phyloP scores from a whole-genome alignment of 2,797 vertebrate genomes.

The Euphonia xanthogaster region DNA sequence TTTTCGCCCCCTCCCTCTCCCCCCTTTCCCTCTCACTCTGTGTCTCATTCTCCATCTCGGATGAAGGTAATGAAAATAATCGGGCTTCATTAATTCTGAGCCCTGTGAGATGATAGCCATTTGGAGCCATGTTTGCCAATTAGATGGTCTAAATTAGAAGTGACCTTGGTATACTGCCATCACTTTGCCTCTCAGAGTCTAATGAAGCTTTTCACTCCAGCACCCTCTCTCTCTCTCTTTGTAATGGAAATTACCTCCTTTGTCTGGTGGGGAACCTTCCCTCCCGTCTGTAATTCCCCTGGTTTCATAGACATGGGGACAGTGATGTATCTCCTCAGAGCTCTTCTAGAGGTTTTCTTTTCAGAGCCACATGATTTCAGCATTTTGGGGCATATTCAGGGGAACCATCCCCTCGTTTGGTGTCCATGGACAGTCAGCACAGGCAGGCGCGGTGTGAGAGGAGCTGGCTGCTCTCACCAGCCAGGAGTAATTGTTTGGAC shows the following conservation, averaged over 20 bases:
- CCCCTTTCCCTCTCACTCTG: conserved; percentile 69
- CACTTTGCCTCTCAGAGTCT: conserved; percentile 84
- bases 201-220: conserved; percentile 90
- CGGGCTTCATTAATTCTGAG: conserved; percentile 96
- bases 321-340: conserved; percentile 25
- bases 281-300: conserved; percentile 18
- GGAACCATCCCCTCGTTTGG: accelerated
- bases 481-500: not conserved
- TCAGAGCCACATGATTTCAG: not conserved
- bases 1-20: conserved; percentile 44
- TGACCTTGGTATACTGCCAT: conserved; percentile 94
- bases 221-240: conserved; percentile 76
- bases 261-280: conserved; percentile 63
- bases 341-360: conserved; percentile 20
- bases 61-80: conserved; percentile 97
- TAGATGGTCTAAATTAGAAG: conserved; percentile 97
- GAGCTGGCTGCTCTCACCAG: not conserved
- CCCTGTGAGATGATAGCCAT: conserved; percentile 95
- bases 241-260: conserved; percentile 84
- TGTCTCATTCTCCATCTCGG: conserved; percentile 87
- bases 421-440: not conserved
- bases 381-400: not conserved
- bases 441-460: not conserved
- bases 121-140: conserved; percentile 99
- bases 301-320: conserved; percentile 21